Evolutionary conservation across 2,113 vertebrate species (phyloP).

Genomic region (Butastur rufipennis): DNA sequence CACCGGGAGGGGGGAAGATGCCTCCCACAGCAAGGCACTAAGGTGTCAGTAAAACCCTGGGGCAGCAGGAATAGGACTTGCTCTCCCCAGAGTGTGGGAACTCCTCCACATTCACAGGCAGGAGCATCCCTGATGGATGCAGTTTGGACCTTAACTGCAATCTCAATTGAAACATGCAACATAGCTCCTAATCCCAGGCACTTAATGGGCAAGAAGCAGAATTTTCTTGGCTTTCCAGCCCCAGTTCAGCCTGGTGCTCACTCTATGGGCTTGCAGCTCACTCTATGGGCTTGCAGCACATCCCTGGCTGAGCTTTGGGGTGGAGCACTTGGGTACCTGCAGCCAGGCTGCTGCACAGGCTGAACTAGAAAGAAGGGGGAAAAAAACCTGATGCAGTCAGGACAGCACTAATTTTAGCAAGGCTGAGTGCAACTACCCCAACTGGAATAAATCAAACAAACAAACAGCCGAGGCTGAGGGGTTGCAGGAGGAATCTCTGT

Average conservation of each 20-base stretch:
- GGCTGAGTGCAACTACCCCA: not conserved
- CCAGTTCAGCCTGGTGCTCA: not conserved
- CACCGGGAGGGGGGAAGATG: not conserved
- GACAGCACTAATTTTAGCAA: not conserved
- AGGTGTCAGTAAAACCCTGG: not conserved
- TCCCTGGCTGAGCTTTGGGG: not conserved
- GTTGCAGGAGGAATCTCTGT: not conserved
- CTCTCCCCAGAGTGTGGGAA: accelerated
- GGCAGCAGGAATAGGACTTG: not conserved
- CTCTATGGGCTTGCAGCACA: not conserved
- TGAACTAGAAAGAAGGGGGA: not conserved
- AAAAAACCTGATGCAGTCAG: not conserved
- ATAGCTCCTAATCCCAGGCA: not conserved
- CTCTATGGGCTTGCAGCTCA: not conserved
- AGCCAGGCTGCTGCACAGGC: not conserved
- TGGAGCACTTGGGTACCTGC: accelerated
- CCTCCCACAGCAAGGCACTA: not conserved
- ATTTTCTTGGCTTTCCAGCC: not conserved
- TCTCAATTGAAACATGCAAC: not conserved
- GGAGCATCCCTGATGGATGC: not conserved
- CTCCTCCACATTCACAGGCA: not conserved
- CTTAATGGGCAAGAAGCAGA: not conserved
- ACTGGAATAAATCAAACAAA: not conserved
- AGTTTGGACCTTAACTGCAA: not conserved
- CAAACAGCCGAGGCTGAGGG: not conserved